phyloP scores from a whole-genome alignment of 37 sponge, comb jelly and placozoan genomes.

The Oscarella lobularis region DNA sequence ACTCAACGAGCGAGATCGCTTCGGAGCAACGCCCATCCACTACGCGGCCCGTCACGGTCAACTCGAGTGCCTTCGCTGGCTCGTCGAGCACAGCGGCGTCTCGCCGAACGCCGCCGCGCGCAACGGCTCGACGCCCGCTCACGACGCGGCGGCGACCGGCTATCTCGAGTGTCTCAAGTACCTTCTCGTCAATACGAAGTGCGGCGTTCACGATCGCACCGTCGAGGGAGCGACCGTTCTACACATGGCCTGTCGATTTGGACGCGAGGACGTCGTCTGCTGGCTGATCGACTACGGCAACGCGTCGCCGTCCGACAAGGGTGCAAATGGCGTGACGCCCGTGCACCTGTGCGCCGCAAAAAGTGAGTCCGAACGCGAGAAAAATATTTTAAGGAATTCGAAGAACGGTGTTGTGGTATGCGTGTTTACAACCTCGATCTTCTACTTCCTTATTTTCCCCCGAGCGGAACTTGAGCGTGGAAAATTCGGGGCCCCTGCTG shows the following conservation, averaged over 20 bases:
- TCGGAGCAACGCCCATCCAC: constrained; percentile 86
- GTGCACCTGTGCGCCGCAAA: constrained; percentile 80
- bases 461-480: no score
- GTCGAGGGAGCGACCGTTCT: constrained; percentile 78
- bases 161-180: constrained; percentile 66
- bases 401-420: background rate
- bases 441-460: no score
- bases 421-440: no score
- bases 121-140: constrained; percentile 80
- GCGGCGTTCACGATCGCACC: constrained; percentile 47
- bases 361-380: constrained; percentile 43
- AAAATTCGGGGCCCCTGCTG: no score
- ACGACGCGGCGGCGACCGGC: constrained; percentile 87
- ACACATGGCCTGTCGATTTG: constrained; percentile 89
- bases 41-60: constrained; percentile 79
- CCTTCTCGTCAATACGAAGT: constrained; percentile 54
- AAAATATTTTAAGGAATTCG: background rate
- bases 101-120: constrained; percentile 61
- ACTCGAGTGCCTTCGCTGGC: constrained; percentile 69
- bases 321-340: constrained; percentile 74
- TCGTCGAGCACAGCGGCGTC: constrained; percentile 57
- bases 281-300: constrained; percentile 51
- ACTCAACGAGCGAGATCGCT: constrained; percentile 79
- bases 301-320: constrained; percentile 53
- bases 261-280: constrained; percentile 34